Percentiles rank a stretch among this genome's conserved stretches.
These are phyloP conservation scores for Mellivora capensis DNA, from an alignment of 2,113 vertebrate genomes.

Conservation along the genomic window DNA sequence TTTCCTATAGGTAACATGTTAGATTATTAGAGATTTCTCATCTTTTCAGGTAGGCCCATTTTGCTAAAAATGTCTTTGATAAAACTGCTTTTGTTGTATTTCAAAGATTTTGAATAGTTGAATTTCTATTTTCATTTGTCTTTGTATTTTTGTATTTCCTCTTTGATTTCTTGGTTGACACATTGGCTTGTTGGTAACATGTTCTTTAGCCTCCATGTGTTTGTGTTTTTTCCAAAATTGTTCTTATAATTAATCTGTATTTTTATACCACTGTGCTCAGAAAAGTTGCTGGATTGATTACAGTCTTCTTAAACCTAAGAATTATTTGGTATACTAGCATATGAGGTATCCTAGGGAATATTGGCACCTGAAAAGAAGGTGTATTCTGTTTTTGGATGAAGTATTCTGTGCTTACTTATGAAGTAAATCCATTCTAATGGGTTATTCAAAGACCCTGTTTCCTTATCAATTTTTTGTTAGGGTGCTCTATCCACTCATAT, in stretches of 20 bases:
- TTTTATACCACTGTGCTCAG: not conserved
- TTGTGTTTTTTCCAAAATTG: not conserved
- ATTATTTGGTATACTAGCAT: not conserved
- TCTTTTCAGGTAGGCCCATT: not conserved
- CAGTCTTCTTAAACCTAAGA: not conserved
- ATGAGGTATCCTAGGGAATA: not conserved
- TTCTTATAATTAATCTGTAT: not conserved
- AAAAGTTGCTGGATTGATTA: not conserved
- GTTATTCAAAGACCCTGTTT: not conserved
- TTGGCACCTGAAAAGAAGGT: not conserved
- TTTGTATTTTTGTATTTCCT: not conserved
- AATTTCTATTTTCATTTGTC: not conserved
- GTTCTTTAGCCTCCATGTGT: not conserved
- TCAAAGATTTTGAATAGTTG: not conserved
- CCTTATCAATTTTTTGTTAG: not conserved
- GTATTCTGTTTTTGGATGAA: not conserved
- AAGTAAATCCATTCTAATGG: not conserved
- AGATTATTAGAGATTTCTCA: not conserved
- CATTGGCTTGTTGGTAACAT: not conserved
- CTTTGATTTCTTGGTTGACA: not conserved
- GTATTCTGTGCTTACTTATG: not conserved
- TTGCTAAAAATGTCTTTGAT: not conserved
- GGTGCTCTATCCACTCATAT: not conserved
- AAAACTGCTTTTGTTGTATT: not conserved
- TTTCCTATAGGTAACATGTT: not conserved